Percentiles rank a stretch among this genome's conserved stretches.
Evolutionary conservation across 2,797 vertebrate genomes (phyloP).

Genomic region (Poeciliopsis infans): DNA sequence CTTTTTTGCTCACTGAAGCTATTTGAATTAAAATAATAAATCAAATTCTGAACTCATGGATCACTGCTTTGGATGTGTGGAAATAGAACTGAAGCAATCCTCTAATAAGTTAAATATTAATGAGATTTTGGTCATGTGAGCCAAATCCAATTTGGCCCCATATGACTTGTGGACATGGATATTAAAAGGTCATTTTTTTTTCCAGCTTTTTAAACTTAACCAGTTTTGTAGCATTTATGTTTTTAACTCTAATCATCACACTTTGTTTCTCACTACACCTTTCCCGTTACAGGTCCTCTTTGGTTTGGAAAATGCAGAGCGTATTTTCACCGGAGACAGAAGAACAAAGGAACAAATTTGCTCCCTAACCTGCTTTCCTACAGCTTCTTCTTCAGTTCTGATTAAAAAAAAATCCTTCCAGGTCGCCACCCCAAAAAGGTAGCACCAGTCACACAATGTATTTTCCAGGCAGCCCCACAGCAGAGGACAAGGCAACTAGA

Average conservation of each 20-base stretch:
- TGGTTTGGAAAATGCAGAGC: conserved; percentile 41
- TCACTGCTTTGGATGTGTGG: conserved; percentile 59
- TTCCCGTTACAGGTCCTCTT: conserved; percentile 33
- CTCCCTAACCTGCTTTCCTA: conserved; percentile 50
- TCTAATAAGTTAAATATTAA: conserved; percentile 75
- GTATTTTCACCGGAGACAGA: conserved; percentile 54
- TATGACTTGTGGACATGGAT: conserved; percentile 72
- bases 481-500: conserved; percentile 81
- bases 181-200: conserved; percentile 74
- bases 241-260: conserved; percentile 63
- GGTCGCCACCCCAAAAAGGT: conserved; percentile 69
- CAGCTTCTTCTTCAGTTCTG: conserved; percentile 39
- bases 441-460: conserved; percentile 75
- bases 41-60: conserved; percentile 33
- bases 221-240: conserved; percentile 53
- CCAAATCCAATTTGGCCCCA: conserved; percentile 76
- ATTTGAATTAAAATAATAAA: conserved; percentile 36
- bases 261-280: conserved; percentile 43
- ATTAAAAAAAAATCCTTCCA: conserved; percentile 74
- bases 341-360: conserved; percentile 64
- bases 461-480: conserved; percentile 69
- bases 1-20: conserved; percentile 5
- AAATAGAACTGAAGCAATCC: conserved; percentile 67
- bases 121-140: conserved; percentile 78
- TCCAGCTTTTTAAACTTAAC: conserved; percentile 63